phyloP scores from a whole-genome alignment of 2,113 vertebrate genomes.

The Ailuropoda melanoleuca region DNA sequence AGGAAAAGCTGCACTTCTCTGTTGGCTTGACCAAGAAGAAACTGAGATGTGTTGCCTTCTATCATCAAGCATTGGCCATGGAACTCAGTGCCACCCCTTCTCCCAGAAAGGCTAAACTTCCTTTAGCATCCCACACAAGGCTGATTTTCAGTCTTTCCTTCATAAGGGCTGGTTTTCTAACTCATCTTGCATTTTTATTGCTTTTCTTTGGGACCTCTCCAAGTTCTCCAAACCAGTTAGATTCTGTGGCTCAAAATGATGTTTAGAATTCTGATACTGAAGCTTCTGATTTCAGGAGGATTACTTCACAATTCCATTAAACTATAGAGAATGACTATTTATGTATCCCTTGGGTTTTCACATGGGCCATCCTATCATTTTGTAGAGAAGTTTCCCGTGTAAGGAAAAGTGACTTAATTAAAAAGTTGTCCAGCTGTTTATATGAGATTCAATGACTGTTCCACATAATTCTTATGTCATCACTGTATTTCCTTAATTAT shows the following conservation, averaged over 20 bases:
- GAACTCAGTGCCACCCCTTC: neutral
- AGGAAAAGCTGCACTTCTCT: neutral
- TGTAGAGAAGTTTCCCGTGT: constrained; percentile 49
- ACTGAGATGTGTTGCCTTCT: neutral
- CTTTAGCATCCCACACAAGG: neutral
- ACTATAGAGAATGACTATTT: constrained; percentile 40
- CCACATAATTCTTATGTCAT: constrained; percentile 45
- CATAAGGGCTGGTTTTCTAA: constrained; percentile 12
- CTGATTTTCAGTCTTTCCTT: neutral
- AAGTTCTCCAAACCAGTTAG: constrained; percentile 53
- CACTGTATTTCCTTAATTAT: constrained; percentile 46
- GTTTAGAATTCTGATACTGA: constrained; percentile 4
- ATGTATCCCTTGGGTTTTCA: constrained; percentile 22
- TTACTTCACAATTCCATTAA: constrained; percentile 54
- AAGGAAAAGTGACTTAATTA: constrained; percentile 42
- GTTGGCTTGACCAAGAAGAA: neutral
- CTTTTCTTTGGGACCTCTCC: constrained; percentile 34
- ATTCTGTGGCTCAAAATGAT: constrained; percentile 15
- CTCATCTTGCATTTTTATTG: constrained; percentile 6
- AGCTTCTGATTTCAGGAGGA: neutral
- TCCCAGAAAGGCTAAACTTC: neutral
- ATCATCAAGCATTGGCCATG: neutral
- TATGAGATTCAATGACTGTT: constrained; percentile 26
- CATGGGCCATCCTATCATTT: neutral
- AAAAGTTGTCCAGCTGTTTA: constrained; percentile 46